Evolutionary conservation across 92 coral and sea anemone species (phyloP), one percentile per base, ranked within the genome.

Genomic region (Galaxea fascicularis): DNA sequence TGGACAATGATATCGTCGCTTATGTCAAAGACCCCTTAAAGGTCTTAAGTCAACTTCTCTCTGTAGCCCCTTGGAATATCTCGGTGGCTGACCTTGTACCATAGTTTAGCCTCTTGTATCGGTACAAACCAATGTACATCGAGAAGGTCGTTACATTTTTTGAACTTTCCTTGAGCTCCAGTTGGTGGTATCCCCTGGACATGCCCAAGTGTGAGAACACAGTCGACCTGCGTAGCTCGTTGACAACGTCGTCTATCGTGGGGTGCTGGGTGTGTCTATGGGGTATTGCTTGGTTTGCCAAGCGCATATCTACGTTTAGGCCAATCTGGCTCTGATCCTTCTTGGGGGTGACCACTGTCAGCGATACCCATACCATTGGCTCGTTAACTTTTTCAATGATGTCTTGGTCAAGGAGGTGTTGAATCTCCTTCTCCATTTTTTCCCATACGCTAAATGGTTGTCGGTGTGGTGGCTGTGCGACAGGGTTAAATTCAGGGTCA

Each of bases 1-100:
- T 77, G 82, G 4, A 89, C 83, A 26, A 89, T 15, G 31, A 89
- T 85, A 49, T 90, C 90, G 17, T 90, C 90, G 39, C 87, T 79
- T 20, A 90, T 79, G 82, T 89, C 85, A 47, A 70, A 51, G 24
- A 29, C 56, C n/a, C n/a, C n/a, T n/a, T n/a, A n/a, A n/a, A n/a
- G n/a, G n/a, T n/a, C n/a, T n/a, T n/a, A n/a, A n/a, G n/a, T n/a
- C n/a, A n/a, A n/a, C n/a, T n/a, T n/a, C n/a, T n/a, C n/a, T n/a
- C n/a, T n/a, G n/a, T n/a, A n/a, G n/a, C n/a, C n/a, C n/a, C n/a
- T n/a, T n/a, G n/a, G n/a, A n/a, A n/a, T n/a, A n/a, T n/a, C n/a
- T n/a, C n/a, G n/a, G n/a, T n/a, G n/a, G 76, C 86, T 57, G 82
- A 79, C 45, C 71, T 73, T 11, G 90, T 87, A 54, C 90, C 82